Evolutionary conservation across 2,113 vertebrate genomes (phyloP).

Genomic region (Misgurnus mizolepis): DNA sequence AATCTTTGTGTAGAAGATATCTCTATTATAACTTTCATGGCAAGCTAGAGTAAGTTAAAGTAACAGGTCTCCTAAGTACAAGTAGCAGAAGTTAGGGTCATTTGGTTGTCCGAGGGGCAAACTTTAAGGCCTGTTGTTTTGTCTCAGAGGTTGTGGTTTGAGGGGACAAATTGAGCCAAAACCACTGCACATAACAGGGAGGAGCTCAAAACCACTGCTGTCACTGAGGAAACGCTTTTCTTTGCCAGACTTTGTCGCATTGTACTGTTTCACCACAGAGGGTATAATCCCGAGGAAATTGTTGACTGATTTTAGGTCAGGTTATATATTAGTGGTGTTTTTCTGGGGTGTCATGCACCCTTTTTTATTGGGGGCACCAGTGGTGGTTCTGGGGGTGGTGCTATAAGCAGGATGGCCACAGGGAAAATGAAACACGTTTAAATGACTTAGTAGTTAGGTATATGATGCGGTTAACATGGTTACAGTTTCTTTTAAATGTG

Average conservation of each 20-base stretch:
- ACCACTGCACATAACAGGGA: slow-evolving; percentile 21
- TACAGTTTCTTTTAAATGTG: no score
- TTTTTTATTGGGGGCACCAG: no score
- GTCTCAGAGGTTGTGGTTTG: slow-evolving; percentile 40
- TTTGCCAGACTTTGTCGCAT: slow-evolving; percentile 4
- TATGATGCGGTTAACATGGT: no score
- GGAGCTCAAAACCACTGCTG: slow-evolving; percentile 19
- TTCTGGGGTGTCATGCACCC: no score
- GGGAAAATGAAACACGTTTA: no score
- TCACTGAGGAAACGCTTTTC: background rate
- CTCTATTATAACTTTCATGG: background rate
- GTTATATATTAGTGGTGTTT: background rate
- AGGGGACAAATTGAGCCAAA: slow-evolving; percentile 41
- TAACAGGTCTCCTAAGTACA: background rate
- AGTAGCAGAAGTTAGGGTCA: slow-evolving; percentile 6
- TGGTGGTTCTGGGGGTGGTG: no score
- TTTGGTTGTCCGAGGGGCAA: slow-evolving; percentile 28
- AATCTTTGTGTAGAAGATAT: background rate
- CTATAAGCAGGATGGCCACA: no score
- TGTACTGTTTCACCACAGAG: background rate
- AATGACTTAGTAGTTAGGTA: no score
- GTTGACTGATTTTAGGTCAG: slow-evolving; percentile 4
- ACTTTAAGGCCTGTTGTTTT: slow-evolving; percentile 22
- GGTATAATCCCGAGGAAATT: background rate
- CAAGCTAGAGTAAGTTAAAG: background rate